Evolutionary conservation across 2,113 vertebrate genomes (phyloP).

Genomic region (Engraulis encrasicolus): DNA sequence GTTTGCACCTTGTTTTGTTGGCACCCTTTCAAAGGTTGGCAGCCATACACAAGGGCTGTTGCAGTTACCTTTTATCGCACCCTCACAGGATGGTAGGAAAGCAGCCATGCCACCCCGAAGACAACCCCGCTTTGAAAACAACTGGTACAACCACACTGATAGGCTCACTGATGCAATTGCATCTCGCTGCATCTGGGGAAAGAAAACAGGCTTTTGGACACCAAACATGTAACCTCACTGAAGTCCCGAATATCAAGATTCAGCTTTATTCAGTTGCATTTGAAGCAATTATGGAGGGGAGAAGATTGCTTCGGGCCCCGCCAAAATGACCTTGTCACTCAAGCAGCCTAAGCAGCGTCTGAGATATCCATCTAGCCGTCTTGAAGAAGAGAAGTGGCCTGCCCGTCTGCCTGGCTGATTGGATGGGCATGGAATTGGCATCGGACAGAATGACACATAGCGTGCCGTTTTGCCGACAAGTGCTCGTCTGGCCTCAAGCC

Average conservation of each 20-base stretch:
- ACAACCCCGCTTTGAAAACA: not conserved
- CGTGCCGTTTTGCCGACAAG: not conserved
- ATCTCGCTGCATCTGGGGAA: not conserved
- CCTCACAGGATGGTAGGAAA: conserved; percentile 9
- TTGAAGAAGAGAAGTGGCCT: not conserved
- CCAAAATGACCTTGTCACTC: not conserved
- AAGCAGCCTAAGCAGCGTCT: not conserved
- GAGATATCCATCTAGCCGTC: not conserved
- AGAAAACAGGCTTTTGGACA: not conserved
- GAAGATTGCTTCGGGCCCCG: not conserved
- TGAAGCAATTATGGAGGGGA: not conserved
- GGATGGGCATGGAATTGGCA: not conserved
- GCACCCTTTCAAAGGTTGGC: conserved; percentile 15
- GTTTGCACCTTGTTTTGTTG: conserved; percentile 15
- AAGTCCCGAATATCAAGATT: not conserved
- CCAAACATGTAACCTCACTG: not conserved
- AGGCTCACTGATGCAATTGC: too few species aligned
- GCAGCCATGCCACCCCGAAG: not conserved
- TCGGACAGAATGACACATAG: not conserved
- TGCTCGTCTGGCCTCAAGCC: not conserved
- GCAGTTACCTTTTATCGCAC: conserved; percentile 23
- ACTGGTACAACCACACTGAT: not conserved
- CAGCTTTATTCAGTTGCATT: not conserved
- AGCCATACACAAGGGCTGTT: conserved; percentile 14
- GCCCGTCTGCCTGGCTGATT: not conserved